These are phyloP conservation scores for Pristionchus japonicus DNA, from an alignment of 2,888 invertebrate genomes.

Conservation along the genomic window DNA sequence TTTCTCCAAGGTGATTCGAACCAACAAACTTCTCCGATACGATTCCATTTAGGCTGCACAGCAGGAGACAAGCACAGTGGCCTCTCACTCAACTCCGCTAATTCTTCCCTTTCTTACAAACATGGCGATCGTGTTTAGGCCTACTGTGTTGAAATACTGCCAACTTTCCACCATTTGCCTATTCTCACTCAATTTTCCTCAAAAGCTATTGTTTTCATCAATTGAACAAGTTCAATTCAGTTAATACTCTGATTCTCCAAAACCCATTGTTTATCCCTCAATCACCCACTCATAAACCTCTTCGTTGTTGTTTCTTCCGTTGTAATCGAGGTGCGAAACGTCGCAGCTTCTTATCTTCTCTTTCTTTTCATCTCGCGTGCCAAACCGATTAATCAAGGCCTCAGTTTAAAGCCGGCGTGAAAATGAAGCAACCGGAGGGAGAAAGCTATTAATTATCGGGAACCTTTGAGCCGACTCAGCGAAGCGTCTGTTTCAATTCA, in stretches of 20 bases:
- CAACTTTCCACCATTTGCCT: not conserved
- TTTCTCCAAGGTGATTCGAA: slow-evolving; percentile 29
- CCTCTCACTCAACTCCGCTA: not conserved
- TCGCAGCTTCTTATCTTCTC: not conserved
- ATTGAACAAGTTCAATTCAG: too few species aligned
- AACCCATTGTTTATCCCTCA: too few species aligned
- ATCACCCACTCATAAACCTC: not conserved
- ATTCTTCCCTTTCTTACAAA: not conserved
- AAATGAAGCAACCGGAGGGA: not conserved
- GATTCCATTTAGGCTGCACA: not conserved
- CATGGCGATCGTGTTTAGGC: not conserved
- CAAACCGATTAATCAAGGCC: slow-evolving; percentile 17
- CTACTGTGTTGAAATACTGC: not conserved
- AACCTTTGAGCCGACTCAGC: not conserved
- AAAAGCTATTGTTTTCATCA: too few species aligned
- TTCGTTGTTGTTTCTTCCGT: not conserved
- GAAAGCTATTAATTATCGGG: slow-evolving; percentile 26
- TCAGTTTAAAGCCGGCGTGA: slow-evolving; percentile 31
- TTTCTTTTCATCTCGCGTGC: slow-evolving; percentile 4
- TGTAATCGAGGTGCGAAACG: slow-evolving; percentile 2
- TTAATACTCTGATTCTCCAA: too few species aligned
- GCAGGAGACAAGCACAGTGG: not conserved
- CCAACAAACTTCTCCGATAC: slow-evolving; percentile 32
- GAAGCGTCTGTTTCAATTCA: not conserved
- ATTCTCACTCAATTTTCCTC: too few species aligned